Evolutionary conservation across 1,140 invertebrate species (phyloP).

Genomic region (Drosophila neocordata): DNA sequence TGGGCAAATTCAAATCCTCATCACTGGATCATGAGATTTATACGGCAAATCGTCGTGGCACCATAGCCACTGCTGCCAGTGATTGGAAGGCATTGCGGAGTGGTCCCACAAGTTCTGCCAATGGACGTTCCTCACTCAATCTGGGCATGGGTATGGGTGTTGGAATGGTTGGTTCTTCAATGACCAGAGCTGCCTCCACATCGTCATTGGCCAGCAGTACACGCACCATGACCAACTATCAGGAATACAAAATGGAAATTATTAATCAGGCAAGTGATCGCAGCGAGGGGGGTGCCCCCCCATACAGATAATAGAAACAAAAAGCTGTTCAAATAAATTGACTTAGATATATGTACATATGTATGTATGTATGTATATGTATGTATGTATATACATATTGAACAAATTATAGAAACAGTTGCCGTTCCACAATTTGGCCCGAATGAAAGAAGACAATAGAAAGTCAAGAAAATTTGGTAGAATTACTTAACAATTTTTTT

Average conservation of each 20-base stretch:
- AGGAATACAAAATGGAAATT: constrained; percentile 81
- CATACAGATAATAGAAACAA: not conserved
- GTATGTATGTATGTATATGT: constrained; percentile 30
- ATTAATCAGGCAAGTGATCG: constrained; percentile 70
- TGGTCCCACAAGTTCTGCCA: constrained; percentile 20
- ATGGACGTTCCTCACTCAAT: constrained; percentile 51
- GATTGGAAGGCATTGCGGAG: constrained; percentile 66
- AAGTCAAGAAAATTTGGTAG: constrained; percentile 24
- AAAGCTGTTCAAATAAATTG: constrained; percentile 69
- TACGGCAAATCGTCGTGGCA: constrained; percentile 66
- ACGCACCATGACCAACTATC: constrained; percentile 76
- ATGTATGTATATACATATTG: constrained; percentile 26
- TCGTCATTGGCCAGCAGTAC: constrained; percentile 75
- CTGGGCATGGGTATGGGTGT: constrained; percentile 26
- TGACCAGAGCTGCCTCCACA: constrained; percentile 74
- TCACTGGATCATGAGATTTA: constrained; percentile 77
- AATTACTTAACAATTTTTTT: constrained; percentile 25
- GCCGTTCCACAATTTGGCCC: constrained; percentile 16
- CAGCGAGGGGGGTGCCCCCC: not conserved
- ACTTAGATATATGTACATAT: constrained; percentile 13
- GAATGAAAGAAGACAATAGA: constrained; percentile 2
- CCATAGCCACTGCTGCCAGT: constrained; percentile 60
- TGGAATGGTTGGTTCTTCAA: constrained; percentile 27
- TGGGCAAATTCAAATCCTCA: constrained; percentile 73
- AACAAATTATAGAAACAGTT: constrained; percentile 33